A percentile compares a stretch with the other conserved stretches of the same genome.
phyloP scores from a whole-genome alignment of 2,888 invertebrate species.

The Tyria jacobaeae region DNA sequence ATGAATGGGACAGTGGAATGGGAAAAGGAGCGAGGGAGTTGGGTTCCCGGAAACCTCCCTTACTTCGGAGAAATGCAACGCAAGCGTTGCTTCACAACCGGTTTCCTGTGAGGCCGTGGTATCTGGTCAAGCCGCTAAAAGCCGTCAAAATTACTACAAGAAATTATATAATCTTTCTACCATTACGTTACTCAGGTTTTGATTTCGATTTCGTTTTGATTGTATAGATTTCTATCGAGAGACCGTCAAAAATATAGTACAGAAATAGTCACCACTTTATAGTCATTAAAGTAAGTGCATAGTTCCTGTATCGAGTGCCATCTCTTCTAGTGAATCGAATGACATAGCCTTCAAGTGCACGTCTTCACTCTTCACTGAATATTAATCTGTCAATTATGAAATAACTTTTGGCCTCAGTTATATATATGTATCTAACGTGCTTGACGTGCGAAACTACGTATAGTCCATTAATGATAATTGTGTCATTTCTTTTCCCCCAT shows the following conservation, averaged over 20 bases:
- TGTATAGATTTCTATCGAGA: constrained; percentile 25
- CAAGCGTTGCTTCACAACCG: too few species aligned
- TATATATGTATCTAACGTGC: constrained; percentile 35
- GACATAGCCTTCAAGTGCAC: constrained; percentile 32
- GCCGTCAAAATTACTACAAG: too few species aligned
- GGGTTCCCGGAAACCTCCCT: too few species aligned
- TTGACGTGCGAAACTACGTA: constrained; percentile 27
- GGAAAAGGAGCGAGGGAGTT: too few species aligned
- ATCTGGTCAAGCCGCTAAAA: too few species aligned
- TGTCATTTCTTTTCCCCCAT: constrained; percentile 44
- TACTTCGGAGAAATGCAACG: too few species aligned
- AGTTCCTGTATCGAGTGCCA: constrained; percentile 53
- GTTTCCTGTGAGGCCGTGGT: too few species aligned
- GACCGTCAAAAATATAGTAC: constrained; percentile 61
- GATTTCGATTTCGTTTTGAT: neutral
- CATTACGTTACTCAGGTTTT: too few species aligned
- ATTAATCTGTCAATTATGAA: neutral
- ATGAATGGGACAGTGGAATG: too few species aligned
- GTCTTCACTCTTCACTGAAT: constrained; percentile 21
- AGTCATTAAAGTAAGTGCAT: constrained; percentile 77
- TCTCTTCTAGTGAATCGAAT: constrained; percentile 44
- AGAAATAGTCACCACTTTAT: constrained; percentile 61
- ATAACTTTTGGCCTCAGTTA: neutral
- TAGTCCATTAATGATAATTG: constrained; percentile 55
- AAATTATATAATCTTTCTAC: too few species aligned